phyloP scores from a whole-genome alignment of 30 jellyfish, hydroid and myxozoan genomes.

The Aurelia sp. region DNA sequence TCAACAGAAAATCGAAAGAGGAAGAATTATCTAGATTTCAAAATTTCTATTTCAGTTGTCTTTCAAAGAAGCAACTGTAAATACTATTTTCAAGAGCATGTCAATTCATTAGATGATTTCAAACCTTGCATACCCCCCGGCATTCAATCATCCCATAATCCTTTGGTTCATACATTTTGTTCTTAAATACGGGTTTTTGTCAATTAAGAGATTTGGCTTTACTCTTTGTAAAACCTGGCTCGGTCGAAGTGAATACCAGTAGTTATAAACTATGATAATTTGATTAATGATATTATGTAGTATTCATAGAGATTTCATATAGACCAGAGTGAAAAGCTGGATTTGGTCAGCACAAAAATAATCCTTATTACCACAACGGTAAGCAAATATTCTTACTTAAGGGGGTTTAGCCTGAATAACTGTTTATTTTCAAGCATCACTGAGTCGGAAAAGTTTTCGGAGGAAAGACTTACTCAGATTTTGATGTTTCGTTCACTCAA shows the following conservation, averaged over 20 bases:
- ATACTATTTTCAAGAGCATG: too few relatives aligned
- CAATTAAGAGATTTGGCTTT: slow-evolving; percentile 49
- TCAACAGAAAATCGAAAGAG: too few relatives aligned
- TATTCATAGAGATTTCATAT: slow-evolving; percentile 2
- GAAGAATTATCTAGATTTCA: too few relatives aligned
- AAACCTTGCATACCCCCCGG: slow-evolving; percentile 3
- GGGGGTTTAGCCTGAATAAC: slow-evolving; percentile 2
- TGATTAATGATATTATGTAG: slow-evolving; percentile 32
- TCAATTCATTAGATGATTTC: too few relatives aligned
- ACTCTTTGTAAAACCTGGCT: slow-evolving; percentile 17
- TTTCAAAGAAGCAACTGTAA: too few relatives aligned
- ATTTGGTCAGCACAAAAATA: slow-evolving; percentile 1
- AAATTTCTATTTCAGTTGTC: too few relatives aligned
- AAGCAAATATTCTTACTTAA: not conserved
- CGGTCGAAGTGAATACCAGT: slow-evolving; percentile 30
- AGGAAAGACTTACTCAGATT: too few relatives aligned
- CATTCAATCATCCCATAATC: slow-evolving; percentile 23
- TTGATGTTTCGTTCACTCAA: too few relatives aligned
- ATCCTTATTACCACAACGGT: slow-evolving; percentile 40
- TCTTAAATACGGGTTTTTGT: slow-evolving; percentile 34
- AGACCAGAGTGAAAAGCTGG: slow-evolving; percentile 19
- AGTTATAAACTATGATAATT: slow-evolving; percentile 41
- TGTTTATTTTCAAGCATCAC: not conserved
- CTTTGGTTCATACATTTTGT: slow-evolving; percentile 18
- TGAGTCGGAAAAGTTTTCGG: not conserved